Conservation (phyloP, 2,113 vertebrate species). For the Melanocharis versteri region DNA sequence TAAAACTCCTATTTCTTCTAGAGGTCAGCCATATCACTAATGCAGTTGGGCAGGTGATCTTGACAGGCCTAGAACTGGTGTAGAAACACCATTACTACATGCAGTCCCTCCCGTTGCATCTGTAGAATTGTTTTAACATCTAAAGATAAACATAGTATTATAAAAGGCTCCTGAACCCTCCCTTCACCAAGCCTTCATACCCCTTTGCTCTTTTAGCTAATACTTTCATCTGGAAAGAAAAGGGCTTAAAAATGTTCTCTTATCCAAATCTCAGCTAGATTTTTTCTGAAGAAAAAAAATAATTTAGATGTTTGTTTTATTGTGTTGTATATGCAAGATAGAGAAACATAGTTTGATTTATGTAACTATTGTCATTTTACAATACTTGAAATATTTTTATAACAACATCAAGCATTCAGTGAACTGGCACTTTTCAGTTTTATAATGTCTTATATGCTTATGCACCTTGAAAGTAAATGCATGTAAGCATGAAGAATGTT, state of each 20-base stretch:
- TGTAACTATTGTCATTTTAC: not conserved
- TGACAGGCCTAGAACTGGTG: not conserved
- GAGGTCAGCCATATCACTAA: not conserved
- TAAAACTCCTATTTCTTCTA: not conserved
- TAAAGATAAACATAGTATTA: not conserved
- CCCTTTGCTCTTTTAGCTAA: not conserved
- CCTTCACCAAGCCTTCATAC: not conserved
- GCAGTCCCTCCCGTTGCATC: not conserved
- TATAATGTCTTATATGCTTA: not conserved
- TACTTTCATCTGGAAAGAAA: not conserved
- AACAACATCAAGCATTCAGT: not conserved
- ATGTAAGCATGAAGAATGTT: not conserved
- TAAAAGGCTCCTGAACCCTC: not conserved
- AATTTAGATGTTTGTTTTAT: not conserved
- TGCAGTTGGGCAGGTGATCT: not conserved
- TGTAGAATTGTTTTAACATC: not conserved
- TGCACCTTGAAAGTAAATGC: not conserved
- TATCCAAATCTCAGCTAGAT: not conserved
- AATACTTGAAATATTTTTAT: not conserved
- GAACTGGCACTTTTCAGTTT: not conserved
- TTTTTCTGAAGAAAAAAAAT: not conserved
- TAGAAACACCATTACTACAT: rapidly evolving
- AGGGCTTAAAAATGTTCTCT: not conserved
- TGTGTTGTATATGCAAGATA: not conserved
- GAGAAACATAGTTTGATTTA: not conserved